Conservation (phyloP, 1,140 invertebrate genomes). For the Copidosoma floridanum region DNA sequence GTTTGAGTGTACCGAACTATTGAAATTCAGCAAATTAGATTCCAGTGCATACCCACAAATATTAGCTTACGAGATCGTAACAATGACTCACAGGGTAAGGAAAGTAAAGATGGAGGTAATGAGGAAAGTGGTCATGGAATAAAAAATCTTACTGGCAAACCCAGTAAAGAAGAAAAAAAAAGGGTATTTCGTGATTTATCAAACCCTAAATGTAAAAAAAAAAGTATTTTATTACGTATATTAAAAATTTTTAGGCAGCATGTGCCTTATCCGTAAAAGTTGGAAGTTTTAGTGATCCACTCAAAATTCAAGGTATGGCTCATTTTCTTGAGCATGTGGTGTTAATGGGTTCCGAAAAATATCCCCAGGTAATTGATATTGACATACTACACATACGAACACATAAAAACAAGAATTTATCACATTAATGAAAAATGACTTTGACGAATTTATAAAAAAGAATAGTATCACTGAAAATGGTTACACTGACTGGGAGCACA, state of each 20-base stretch:
- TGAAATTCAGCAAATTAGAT: too few relatives aligned
- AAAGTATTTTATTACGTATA: too few relatives aligned
- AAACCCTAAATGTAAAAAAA: too few relatives aligned
- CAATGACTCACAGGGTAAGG: too few relatives aligned
- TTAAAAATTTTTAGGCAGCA: slow-evolving; percentile 65
- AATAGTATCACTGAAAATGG: slow-evolving; percentile 81
- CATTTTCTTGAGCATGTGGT: slow-evolving; percentile 97
- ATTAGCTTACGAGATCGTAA: slow-evolving; percentile 66
- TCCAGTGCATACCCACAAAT: slow-evolving; percentile 50
- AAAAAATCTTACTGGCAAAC: too few relatives aligned
- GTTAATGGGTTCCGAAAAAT: slow-evolving; percentile 88
- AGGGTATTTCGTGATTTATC: too few relatives aligned
- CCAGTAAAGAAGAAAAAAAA: too few relatives aligned
- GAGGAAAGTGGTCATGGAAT: too few relatives aligned
- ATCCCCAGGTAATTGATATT: slow-evolving; percentile 69
- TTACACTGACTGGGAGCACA: slow-evolving; percentile 78
- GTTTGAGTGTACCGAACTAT: slow-evolving; percentile 35
- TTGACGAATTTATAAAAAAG: slow-evolving; percentile 77
- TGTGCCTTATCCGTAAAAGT: slow-evolving; percentile 69
- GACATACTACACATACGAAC: too few relatives aligned
- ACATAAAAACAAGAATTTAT: background rate
- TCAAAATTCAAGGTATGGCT: slow-evolving; percentile 79
- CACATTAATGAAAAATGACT: slow-evolving; percentile 69
- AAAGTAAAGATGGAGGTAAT: too few relatives aligned
- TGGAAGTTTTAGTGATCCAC: slow-evolving; percentile 71